A percentile compares a stretch with the other conserved stretches of the same genome.
Conservation (phyloP, 2,888 invertebrate species). For the Erpobdella octoculata region DNA sequence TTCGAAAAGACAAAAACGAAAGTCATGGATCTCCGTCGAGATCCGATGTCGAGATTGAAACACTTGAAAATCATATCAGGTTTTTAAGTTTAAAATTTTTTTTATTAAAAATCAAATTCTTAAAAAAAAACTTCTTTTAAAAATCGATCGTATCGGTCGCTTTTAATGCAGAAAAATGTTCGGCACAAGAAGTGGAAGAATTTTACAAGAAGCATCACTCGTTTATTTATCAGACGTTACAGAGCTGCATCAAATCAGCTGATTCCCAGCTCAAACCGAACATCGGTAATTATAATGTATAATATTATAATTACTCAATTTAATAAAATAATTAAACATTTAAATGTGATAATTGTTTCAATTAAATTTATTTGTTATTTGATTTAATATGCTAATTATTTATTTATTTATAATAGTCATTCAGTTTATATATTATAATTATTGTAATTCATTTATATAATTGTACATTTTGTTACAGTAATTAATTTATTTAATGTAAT, state of each 20-base stretch:
- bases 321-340: no score
- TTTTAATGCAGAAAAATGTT: slow-evolving; percentile 19
- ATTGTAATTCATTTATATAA: no score
- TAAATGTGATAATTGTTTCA: no score
- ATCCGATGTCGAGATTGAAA: slow-evolving; percentile 11
- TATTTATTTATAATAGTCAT: no score
- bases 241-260: slow-evolving; percentile 8
- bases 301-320: no score
- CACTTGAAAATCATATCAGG: slow-evolving; percentile 18
- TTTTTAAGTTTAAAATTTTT: background rate
- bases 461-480: no score
- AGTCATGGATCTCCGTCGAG: slow-evolving; percentile 12
- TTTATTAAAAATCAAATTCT: no score
- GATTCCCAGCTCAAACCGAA: slow-evolving; percentile 5
- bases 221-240: slow-evolving; percentile 11
- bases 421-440: no score
- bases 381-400: background rate
- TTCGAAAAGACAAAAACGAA: slow-evolving; percentile 20
- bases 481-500: no score
- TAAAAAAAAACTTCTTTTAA: no score
- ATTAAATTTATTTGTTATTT: no score
- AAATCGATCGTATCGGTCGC: no score
- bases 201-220: slow-evolving; percentile 19
- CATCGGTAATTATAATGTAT: background rate
- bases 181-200: slow-evolving; percentile 14